These are phyloP conservation scores for Pogona vitticeps DNA, from an alignment of 2,113 vertebrate species.

Conservation along the genomic window DNA sequence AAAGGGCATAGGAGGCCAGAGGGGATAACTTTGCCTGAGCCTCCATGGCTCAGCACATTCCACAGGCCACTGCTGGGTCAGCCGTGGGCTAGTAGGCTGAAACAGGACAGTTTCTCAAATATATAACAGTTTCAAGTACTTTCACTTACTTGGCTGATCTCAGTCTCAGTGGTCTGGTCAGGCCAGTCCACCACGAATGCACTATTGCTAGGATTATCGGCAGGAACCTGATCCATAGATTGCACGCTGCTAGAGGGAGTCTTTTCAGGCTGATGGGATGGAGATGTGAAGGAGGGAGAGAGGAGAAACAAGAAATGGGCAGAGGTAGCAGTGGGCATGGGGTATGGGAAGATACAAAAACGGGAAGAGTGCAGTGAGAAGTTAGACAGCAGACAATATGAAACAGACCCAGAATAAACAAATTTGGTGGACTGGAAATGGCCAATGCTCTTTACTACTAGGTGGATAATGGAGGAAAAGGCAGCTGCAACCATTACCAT, in stretches of 20 bases:
- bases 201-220: constrained; percentile 50
- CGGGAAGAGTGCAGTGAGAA: constrained; percentile 20
- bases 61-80: not conserved
- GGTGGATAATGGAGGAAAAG: not conserved
- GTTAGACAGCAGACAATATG: not conserved
- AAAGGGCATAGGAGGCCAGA: not conserved
- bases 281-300: constrained; percentile 2
- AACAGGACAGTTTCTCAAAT: not conserved
- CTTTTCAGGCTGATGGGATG: constrained; percentile 77
- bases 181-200: constrained; percentile 74
- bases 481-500: not conserved
- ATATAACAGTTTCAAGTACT: not conserved
- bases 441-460: not conserved
- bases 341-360: not conserved
- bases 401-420: not conserved
- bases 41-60: not conserved
- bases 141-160: constrained; percentile 73
- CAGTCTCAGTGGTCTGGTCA: constrained; percentile 55
- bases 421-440: not conserved
- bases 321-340: not conserved
- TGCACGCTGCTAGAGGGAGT: constrained; percentile 65
- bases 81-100: not conserved
- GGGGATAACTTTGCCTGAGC: not conserved
- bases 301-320: constrained; percentile 19
- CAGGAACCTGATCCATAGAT: constrained; percentile 61